Evolutionary conservation across 1,140 invertebrate species (phyloP).

Genomic region (Drosophila auraria): DNA sequence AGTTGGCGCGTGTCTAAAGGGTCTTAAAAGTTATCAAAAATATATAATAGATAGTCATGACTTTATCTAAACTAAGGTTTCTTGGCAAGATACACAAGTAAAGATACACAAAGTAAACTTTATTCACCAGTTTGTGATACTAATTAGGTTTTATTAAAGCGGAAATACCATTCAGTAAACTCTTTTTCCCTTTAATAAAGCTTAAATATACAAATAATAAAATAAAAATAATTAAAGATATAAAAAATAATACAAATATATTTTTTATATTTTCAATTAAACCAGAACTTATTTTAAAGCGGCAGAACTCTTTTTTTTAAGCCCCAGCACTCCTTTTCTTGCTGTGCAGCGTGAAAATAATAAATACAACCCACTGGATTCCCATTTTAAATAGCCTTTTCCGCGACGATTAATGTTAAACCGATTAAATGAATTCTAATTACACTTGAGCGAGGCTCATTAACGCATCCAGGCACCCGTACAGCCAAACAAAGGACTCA

Average conservation of each 20-base stretch:
- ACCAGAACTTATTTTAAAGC: not conserved
- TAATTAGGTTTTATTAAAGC: no score
- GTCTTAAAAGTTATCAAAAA: no score
- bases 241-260: no score
- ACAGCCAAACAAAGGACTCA: constrained; percentile 21
- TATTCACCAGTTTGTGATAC: no score
- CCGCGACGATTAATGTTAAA: constrained; percentile 42
- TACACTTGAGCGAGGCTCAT: constrained; percentile 65
- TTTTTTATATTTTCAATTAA: not conserved
- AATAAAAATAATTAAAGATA: no score
- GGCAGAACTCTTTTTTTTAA: no score
- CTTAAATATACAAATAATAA: no score
- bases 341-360: not conserved
- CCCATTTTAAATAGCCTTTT: not conserved
- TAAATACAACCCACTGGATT: constrained; percentile 5
- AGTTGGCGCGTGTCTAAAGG: not conserved
- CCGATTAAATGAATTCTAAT: constrained; percentile 71
- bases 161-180: no score
- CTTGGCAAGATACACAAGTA: no score
- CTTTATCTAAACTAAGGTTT: not conserved
- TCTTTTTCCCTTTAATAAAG: no score
- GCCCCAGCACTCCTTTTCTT: not conserved
- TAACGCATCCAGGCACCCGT: constrained; percentile 31
- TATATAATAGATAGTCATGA: not conserved
- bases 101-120: no score